Evolutionary conservation across 2,113 vertebrate genomes (phyloP).

Genomic region (Burhinus oedicnemus): DNA sequence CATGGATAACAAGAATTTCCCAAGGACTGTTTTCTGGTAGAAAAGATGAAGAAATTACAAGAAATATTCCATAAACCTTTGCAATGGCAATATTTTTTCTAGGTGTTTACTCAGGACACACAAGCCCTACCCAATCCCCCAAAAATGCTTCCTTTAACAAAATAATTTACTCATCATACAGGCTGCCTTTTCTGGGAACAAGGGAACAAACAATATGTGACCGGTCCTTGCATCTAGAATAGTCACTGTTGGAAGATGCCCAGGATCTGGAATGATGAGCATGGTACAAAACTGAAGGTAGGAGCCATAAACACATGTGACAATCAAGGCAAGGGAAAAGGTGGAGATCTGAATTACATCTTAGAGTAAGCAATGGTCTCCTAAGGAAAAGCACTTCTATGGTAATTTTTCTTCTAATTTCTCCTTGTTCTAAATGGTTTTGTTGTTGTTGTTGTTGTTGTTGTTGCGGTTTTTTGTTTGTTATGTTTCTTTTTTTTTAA

Average conservation of each 20-base stretch:
- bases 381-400: neutral
- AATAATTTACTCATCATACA: neutral
- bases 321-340: neutral
- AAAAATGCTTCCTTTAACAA: neutral
- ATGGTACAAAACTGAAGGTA: neutral
- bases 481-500: neutral
- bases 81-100: neutral
- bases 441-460: too few species aligned
- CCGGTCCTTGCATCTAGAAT: neutral
- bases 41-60: neutral
- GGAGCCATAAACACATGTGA: neutral
- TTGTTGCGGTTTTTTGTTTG: neutral
- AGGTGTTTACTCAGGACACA: neutral
- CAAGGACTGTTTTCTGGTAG: neutral
- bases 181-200: neutral
- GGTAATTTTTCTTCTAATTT: neutral
- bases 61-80: neutral
- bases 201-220: neutral
- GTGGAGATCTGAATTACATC: neutral
- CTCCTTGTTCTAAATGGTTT: neutral
- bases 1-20: neutral
- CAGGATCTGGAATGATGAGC: neutral
- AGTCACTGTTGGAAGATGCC: neutral
- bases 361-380: neutral
- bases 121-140: neutral